Percentiles rank a stretch among this genome's conserved stretches.
Evolutionary conservation across 2,797 vertebrate genomes (phyloP).

Genomic region (Paguma larvata): DNA sequence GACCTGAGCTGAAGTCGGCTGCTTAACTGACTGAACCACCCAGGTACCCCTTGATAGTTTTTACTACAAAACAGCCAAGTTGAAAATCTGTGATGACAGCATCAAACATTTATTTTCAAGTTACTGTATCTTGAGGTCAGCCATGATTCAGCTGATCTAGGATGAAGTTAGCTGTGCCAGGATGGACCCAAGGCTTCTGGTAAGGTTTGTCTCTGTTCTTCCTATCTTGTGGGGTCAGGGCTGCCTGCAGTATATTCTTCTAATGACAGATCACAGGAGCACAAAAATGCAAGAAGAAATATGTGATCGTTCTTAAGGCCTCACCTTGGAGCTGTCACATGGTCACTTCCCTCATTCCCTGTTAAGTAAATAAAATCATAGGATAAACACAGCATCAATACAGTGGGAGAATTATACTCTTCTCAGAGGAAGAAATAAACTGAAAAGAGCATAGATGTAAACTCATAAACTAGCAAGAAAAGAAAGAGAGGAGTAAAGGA

Average conservation of each 20-base stretch:
- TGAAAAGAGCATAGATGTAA: constrained; percentile 37
- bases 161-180: neutral
- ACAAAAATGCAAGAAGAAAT: constrained; percentile 29
- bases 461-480: neutral
- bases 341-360: neutral
- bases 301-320: constrained; percentile 8
- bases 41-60: too few species aligned
- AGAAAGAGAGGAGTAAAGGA: neutral
- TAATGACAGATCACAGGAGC: constrained; percentile 23
- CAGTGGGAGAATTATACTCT: neutral
- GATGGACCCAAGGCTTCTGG: neutral
- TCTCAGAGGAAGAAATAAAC: constrained; percentile 24
- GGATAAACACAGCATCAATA: neutral
- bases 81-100: constrained; percentile 21
- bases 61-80: neutral
- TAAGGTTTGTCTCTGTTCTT: constrained; percentile 6
- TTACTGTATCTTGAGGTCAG: neutral
- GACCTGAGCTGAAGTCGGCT: too few species aligned
- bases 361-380: neutral
- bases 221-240: neutral
- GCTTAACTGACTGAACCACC: too few species aligned
- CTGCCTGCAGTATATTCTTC: neutral
- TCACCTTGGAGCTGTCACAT: constrained; percentile 28
- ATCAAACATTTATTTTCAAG: constrained; percentile 51
- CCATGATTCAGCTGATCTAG: constrained; percentile 1